phyloP scores from a whole-genome alignment of 2,113 vertebrate genomes.

The Syngnathus floridae region DNA sequence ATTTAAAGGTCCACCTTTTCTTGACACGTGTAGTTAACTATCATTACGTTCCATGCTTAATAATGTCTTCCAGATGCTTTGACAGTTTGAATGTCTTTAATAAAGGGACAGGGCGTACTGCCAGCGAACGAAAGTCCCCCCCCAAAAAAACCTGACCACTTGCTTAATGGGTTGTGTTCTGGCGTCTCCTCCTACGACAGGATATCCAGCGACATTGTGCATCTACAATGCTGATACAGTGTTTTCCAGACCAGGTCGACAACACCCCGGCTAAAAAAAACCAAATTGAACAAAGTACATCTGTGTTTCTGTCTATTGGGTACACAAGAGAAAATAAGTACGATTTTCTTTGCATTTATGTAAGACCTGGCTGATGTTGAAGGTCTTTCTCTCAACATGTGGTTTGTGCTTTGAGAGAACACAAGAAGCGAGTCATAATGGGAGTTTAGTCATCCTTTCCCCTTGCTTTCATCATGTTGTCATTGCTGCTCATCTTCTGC shows the following conservation, averaged over 20 bases:
- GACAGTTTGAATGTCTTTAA: conserved; percentile 34
- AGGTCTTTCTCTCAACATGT: conserved; percentile 48
- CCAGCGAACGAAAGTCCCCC: conserved; percentile 27
- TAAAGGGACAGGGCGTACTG: conserved; percentile 15
- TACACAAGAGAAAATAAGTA: conserved; percentile 22
- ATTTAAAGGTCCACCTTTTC: conserved; percentile 23
- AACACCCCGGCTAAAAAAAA: conserved; percentile 4
- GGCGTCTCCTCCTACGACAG: conserved; percentile 17
- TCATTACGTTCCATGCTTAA: conserved; percentile 34
- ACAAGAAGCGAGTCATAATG: conserved; percentile 31
- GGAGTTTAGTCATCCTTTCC: conserved; percentile 40
- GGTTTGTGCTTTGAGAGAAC: conserved; percentile 47
- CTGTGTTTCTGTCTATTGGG: conserved; percentile 21
- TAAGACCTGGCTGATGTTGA: conserved; percentile 53
- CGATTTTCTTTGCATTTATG: conserved; percentile 28
- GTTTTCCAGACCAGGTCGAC: conserved; percentile 11
- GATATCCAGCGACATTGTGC: conserved; percentile 19
- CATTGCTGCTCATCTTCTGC: conserved; percentile 33
- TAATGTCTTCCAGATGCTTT: conserved; percentile 59
- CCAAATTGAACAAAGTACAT: conserved; percentile 18
- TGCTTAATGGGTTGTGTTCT: conserved; percentile 31
- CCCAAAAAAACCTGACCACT: conserved; percentile 14
- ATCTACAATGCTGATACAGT: conserved; percentile 10
- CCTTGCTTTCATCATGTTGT: conserved; percentile 38
- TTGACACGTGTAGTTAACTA: conserved; percentile 31